These are phyloP conservation scores for Xenopus borealis DNA, from an alignment of 2,113 vertebrate species.

Conservation along the genomic window DNA sequence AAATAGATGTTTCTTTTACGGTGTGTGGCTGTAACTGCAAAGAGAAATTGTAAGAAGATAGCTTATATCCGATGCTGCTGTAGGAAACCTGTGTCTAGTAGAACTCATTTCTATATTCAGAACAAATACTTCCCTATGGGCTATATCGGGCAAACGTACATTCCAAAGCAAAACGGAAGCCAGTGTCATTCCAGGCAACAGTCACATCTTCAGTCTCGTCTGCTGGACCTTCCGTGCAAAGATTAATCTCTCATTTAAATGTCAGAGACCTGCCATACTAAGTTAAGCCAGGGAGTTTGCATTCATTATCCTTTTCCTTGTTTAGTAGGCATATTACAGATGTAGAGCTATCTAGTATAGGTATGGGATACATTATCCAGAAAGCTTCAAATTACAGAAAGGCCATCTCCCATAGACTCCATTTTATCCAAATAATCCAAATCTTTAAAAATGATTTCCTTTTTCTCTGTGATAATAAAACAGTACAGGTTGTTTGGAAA, in stretches of 20 bases:
- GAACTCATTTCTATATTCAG: slow-evolving; percentile 54
- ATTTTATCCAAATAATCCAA: too few species aligned
- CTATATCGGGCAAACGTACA: slow-evolving; percentile 32
- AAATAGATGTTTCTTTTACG: slow-evolving; percentile 35
- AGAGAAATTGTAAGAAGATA: slow-evolving; percentile 59
- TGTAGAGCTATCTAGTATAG: background rate
- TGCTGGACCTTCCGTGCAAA: slow-evolving; percentile 18
- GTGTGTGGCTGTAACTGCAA: slow-evolving; percentile 45
- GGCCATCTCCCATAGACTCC: too few species aligned
- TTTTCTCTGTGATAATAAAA: too few species aligned
- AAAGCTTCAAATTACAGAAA: too few species aligned
- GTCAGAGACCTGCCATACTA: slow-evolving; percentile 7
- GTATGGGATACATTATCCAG: too few species aligned
- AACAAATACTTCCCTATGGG: slow-evolving; percentile 38
- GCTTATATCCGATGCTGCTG: slow-evolving; percentile 57
- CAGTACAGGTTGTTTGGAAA: too few species aligned
- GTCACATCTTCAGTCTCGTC: slow-evolving; percentile 22
- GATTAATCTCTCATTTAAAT: slow-evolving; percentile 21
- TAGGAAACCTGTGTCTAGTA: slow-evolving; percentile 56
- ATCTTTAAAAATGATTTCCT: too few species aligned
- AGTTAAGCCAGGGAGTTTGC: background rate
- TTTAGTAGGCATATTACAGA: background rate
- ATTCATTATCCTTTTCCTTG: background rate
- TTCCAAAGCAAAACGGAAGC: slow-evolving; percentile 42
- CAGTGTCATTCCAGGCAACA: slow-evolving; percentile 27